Conservation (phyloP, 2,797 vertebrate genomes). For the Synanceia verrucosa region DNA sequence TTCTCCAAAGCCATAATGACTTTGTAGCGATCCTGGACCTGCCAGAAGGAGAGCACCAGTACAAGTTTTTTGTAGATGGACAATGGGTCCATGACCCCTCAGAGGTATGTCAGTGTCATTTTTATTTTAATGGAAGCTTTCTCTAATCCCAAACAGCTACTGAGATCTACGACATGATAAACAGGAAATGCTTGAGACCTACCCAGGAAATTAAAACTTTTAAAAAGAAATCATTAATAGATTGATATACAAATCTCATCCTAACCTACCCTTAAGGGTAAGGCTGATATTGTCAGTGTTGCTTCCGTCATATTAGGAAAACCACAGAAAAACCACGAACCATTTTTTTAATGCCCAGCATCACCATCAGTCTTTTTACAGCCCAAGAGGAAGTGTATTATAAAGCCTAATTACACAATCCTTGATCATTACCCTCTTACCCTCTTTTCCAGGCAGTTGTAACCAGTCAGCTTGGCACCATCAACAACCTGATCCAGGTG, state of each 20-base stretch:
- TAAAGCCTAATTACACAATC: neutral
- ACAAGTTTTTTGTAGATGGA: slow-evolving; percentile 98
- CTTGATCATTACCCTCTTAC: neutral
- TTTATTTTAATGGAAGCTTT: neutral
- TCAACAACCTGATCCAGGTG: slow-evolving; percentile 97
- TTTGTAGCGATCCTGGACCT: slow-evolving; percentile 98
- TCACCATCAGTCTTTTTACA: neutral
- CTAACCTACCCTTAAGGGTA: neutral
- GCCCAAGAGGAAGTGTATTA: neutral
- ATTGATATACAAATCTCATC: neutral
- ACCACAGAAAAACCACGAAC: neutral
- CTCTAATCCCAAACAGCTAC: neutral
- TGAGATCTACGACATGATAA: neutral
- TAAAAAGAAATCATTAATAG: neutral
- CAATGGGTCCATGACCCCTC: slow-evolving; percentile 97
- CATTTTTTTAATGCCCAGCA: too few relatives aligned
- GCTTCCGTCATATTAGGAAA: neutral
- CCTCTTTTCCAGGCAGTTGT: slow-evolving; percentile 86
- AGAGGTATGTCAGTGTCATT: slow-evolving; percentile 83
- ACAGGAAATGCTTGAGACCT: neutral
- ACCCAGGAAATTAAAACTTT: neutral
- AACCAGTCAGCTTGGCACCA: slow-evolving; percentile 96
- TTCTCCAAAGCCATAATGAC: slow-evolving; percentile 91
- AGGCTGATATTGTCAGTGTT: neutral
- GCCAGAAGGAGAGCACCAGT: slow-evolving; percentile 97